Base-by-base conservation (phyloP, 2,888 invertebrate species). In the Spilosoma lubricipeda region DNA sequence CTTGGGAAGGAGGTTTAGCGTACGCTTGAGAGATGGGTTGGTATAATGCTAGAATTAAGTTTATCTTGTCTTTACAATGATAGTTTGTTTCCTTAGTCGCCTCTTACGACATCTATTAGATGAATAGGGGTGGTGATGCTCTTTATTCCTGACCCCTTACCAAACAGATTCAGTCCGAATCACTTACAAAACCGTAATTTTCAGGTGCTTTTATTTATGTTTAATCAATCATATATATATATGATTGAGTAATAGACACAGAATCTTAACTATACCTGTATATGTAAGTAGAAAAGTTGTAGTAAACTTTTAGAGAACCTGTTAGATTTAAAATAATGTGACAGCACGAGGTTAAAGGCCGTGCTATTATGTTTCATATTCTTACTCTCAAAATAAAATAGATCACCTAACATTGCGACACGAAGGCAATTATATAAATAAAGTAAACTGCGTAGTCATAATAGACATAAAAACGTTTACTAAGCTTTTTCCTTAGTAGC, bases 391-490 rank as follows among this genome's bases (percentile, higher is more conserved):
- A 1, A 66, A 66, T 39, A n/a, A 39, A n/a, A 39, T n/a, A 66
- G 65, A 39, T 18, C 7, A 30, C 30, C 30, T 63, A 63, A 27
- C 30, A 30, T 63, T 63, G 18, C 30, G 18, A 30, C 63, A 63
- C 63, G 30, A 63, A 30, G 63, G 30, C 63, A 63, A 63, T 63
- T 63, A 63, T 30, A 63, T 63, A 66, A 66, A 39, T 66, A 66
- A 36, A 23, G n/a, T 3, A 20, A 63, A 66, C 39, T 39, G 39
- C 39, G 39, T 66, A 66, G 23, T n/a, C n/a, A 36, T 36, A 66
- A 23, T n/a, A 66, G 36, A 36, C 4, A 66, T 23, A 64, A 66
- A 66, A 66, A 23, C 11, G 39, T 66, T 65, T 65, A 66, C 13
- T 30, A 30, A 63, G 15, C 2, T 59, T 59, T 59, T 59, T 27